phyloP scores from a whole-genome alignment of 2,113 vertebrate species.

The Apteryx mantelli region DNA sequence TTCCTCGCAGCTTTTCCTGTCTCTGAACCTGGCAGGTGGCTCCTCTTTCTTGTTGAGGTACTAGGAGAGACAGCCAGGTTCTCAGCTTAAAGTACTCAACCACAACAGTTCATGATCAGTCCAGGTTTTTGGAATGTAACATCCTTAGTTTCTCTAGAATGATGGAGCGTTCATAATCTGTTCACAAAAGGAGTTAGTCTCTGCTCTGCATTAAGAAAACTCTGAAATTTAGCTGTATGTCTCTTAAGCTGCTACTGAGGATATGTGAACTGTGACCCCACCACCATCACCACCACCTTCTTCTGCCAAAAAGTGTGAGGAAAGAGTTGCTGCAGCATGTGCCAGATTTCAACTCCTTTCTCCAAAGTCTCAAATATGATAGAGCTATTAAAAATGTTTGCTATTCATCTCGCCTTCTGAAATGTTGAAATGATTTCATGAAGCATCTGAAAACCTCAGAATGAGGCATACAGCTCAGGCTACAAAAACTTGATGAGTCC shows the following conservation, averaged over 20 bases:
- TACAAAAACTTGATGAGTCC: not conserved
- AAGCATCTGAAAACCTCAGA: not conserved
- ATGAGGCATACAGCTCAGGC: not conserved
- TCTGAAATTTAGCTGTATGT: not conserved
- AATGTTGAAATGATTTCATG: not conserved
- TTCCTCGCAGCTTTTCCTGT: not conserved
- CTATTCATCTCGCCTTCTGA: not conserved
- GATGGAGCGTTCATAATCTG: not conserved
- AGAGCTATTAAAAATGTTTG: not conserved
- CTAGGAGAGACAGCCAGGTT: not conserved
- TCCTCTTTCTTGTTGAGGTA: not conserved
- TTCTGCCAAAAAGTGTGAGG: not conserved
- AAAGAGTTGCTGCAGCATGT: not conserved
- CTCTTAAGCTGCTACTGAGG: not conserved
- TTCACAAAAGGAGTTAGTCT: not conserved
- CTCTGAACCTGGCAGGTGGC: not conserved
- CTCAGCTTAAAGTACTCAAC: not conserved
- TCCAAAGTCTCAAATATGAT: not conserved
- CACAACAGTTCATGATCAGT: not conserved
- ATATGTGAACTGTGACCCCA: not conserved
- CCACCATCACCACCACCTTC: too few species aligned
- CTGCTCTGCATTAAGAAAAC: not conserved
- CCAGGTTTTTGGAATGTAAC: rapidly evolving
- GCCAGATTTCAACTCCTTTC: not conserved
- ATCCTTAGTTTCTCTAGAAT: not conserved